Evolutionary conservation across 2,113 vertebrate species (phyloP).

Genomic region (Eulacestoma nigropectus): DNA sequence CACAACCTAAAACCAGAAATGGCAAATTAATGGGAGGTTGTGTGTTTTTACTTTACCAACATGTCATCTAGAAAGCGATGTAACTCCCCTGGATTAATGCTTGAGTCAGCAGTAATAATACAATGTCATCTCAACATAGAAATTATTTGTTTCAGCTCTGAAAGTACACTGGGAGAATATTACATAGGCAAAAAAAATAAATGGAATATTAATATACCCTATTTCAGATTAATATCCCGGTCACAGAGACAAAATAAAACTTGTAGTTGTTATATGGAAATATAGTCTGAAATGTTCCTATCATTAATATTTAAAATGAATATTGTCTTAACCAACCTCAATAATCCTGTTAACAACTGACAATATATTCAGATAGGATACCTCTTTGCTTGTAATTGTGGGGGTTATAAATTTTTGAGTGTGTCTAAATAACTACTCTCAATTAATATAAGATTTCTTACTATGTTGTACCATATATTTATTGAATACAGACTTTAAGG

Average conservation of each 20-base stretch:
- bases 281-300: background rate
- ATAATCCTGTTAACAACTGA: background rate
- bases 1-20: accelerated
- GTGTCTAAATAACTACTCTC: background rate
- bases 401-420: background rate
- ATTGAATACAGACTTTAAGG: background rate
- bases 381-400: background rate
- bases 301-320: background rate
- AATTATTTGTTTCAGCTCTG: background rate
- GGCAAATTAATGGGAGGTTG: background rate
- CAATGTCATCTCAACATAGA: background rate
- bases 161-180: background rate
- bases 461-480: background rate
- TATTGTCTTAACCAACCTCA: background rate
- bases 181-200: background rate
- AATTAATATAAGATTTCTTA: background rate
- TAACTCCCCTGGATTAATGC: background rate
- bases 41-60: background rate
- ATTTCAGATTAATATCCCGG: background rate
- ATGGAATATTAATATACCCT: background rate
- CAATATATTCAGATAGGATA: background rate
- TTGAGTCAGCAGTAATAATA: background rate
- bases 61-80: background rate
- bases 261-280: background rate
- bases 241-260: background rate